A percentile compares a stretch with the other conserved stretches of the same genome.
Evolutionary conservation across 1,140 invertebrate genomes (phyloP).

Genomic region (Aphis gossypii): DNA sequence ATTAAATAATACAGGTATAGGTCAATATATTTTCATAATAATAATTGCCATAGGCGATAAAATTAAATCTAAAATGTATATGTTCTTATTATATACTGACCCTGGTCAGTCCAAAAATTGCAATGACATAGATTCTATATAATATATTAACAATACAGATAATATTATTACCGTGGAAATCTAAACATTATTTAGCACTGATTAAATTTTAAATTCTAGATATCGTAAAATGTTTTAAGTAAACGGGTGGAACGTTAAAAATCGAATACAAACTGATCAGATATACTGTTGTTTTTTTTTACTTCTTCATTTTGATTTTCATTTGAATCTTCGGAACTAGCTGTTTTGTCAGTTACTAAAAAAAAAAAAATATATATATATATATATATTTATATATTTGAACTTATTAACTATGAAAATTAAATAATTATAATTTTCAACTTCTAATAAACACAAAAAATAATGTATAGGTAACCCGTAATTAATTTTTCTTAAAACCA

Average conservation of each 20-base stretch:
- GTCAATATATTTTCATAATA: background rate
- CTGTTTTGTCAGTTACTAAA: background rate
- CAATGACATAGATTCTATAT: background rate
- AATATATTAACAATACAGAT: background rate
- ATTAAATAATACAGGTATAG: background rate
- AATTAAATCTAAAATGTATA: background rate
- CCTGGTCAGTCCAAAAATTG: constrained; percentile 28
- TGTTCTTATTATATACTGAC: constrained; percentile 16
- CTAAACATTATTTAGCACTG: background rate
- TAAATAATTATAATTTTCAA: background rate
- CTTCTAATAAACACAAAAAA: background rate
- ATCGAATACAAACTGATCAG: constrained; percentile 17
- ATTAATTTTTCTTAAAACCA: background rate
- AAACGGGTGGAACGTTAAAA: background rate
- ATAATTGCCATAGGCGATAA: background rate
- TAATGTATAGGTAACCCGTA: background rate
- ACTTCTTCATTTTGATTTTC: constrained; percentile 12
- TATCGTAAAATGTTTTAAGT: background rate
- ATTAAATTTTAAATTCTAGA: constrained; percentile 15
- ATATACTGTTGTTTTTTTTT: background rate
- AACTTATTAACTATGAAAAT: background rate
- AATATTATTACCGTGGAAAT: background rate
- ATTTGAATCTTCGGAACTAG: background rate
- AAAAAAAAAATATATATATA: background rate
- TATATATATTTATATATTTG: background rate